Evolutionary conservation across 1,140 invertebrate genomes (phyloP).

Genomic region (Hyles euphorbiae): DNA sequence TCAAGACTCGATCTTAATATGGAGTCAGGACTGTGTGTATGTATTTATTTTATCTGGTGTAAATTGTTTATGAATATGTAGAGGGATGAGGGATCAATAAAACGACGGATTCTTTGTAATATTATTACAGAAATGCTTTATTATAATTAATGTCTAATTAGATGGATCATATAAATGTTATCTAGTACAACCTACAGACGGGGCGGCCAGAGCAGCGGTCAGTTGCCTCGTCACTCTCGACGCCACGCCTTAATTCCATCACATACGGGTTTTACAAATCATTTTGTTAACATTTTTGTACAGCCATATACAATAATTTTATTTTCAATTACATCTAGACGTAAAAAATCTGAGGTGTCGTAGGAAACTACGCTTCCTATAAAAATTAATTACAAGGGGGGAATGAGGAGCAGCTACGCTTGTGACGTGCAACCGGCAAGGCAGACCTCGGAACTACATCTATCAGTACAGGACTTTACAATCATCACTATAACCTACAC

Average conservation of each 20-base stretch:
- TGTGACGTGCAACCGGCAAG: slow-evolving; percentile 69
- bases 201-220: slow-evolving; percentile 50
- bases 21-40: too few relatives aligned
- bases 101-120: slow-evolving; percentile 66
- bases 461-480: slow-evolving; percentile 73
- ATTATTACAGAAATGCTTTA: slow-evolving; percentile 78
- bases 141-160: slow-evolving; percentile 76
- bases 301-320: slow-evolving; percentile 77
- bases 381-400: slow-evolving; percentile 71
- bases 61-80: too few relatives aligned
- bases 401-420: slow-evolving; percentile 72
- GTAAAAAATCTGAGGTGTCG: slow-evolving; percentile 73
- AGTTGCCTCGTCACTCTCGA: slow-evolving; percentile 48
- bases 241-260: slow-evolving; percentile 65
- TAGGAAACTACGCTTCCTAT: slow-evolving; percentile 75
- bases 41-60: too few relatives aligned
- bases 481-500: slow-evolving; percentile 68
- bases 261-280: slow-evolving; percentile 73
- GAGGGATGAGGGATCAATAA: slow-evolving; percentile 32
- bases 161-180: slow-evolving; percentile 77
- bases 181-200: slow-evolving; percentile 76
- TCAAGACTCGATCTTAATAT: too few relatives aligned
- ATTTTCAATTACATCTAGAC: slow-evolving; percentile 75
- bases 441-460: slow-evolving; percentile 64
- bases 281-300: slow-evolving; percentile 76